Percentiles rank a stretch among this genome's conserved stretches.
These are phyloP conservation scores for Scomber colias DNA, from an alignment of 2,113 vertebrate species.

Conservation along the genomic window DNA sequence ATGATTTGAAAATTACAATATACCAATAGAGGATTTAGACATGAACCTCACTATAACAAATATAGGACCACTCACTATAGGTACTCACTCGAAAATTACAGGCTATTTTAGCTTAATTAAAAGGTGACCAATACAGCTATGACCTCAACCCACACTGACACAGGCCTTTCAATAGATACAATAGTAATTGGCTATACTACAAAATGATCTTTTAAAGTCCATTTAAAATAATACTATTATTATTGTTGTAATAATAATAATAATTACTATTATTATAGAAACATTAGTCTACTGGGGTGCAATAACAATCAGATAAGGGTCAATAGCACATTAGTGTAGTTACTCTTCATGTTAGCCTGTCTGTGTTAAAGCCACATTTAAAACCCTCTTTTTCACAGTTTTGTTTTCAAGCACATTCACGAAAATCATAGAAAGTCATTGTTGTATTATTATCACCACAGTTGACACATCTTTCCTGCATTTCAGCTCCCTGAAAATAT, in stretches of 20 bases:
- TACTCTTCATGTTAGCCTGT: not conserved
- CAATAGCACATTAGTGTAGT: not conserved
- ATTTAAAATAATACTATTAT: not conserved
- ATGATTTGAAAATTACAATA: no score
- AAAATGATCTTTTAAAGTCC: not conserved
- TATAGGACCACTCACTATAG: not conserved
- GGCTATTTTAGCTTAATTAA: slow-evolving; percentile 22
- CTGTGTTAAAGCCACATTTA: not conserved
- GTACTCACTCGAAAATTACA: not conserved
- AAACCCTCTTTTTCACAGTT: not conserved
- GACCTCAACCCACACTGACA: slow-evolving; percentile 26
- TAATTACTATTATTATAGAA: not conserved
- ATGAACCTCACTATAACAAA: no score
- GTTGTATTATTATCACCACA: not conserved
- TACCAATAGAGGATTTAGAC: no score
- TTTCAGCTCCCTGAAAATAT: not conserved
- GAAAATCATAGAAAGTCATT: not conserved
- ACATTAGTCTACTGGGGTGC: no score
- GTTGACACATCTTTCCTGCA: not conserved
- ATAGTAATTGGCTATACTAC: not conserved
- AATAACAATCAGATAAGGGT: not conserved
- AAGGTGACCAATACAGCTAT: not conserved
- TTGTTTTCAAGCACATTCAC: not conserved
- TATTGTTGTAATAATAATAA: no score
- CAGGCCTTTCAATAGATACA: slow-evolving; percentile 15